These are phyloP conservation scores for Balaeniceps rex DNA, from an alignment of 2,113 vertebrate genomes.

Conservation along the genomic window DNA sequence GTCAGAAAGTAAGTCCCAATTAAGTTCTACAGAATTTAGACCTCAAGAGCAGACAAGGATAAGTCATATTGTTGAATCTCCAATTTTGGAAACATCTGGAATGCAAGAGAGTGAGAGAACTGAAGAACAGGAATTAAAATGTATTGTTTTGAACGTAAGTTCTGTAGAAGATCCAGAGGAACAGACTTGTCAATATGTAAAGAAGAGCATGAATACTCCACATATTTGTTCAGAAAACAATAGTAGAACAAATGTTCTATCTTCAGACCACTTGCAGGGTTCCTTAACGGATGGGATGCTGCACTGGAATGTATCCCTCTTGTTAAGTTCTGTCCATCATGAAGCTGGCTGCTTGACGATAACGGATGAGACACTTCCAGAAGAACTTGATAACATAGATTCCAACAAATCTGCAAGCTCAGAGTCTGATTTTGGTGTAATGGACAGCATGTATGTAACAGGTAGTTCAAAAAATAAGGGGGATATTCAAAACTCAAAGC, in stretches of 20 bases:
- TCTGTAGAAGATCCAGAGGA: background rate
- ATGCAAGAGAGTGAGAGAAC: background rate
- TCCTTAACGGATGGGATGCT: background rate
- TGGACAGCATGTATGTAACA: background rate
- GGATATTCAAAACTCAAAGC: background rate
- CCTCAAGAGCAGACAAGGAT: background rate
- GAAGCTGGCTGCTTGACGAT: slow-evolving; percentile 8
- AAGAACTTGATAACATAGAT: slow-evolving; percentile 2
- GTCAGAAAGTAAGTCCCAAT: background rate
- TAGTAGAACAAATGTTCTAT: background rate
- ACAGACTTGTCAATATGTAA: background rate
- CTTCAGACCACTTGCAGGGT: background rate
- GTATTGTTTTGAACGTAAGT: background rate
- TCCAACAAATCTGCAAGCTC: background rate
- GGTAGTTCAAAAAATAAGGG: background rate
- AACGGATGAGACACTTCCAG: slow-evolving; percentile 66
- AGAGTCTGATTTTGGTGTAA: background rate
- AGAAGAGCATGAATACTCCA: background rate
- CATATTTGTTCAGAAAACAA: background rate
- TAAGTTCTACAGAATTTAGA: background rate
- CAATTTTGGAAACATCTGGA: background rate
- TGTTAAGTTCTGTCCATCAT: background rate
- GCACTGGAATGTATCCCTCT: background rate
- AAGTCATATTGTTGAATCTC: background rate
- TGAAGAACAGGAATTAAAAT: background rate